Percentiles rank a stretch among this genome's conserved stretches.
Conservation (phyloP, 2,888 invertebrate species). For the Caenorhabditis sulstoni region DNA sequence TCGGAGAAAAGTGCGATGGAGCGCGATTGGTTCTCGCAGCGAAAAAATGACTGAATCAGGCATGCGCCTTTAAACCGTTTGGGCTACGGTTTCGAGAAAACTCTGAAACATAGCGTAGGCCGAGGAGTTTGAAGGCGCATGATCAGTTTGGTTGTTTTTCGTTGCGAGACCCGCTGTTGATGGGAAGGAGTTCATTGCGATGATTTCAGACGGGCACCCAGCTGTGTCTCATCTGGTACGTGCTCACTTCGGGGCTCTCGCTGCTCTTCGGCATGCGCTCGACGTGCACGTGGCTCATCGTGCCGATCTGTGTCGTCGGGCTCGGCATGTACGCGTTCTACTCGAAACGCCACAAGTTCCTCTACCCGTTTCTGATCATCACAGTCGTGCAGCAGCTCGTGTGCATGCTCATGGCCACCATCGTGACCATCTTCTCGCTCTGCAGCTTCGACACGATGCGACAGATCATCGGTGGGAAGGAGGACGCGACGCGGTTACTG, state of each 20-base stretch:
- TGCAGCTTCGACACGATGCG: slow-evolving; percentile 73
- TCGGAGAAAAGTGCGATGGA: too few relatives aligned
- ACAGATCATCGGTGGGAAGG: slow-evolving; percentile 73
- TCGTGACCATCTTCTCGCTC: slow-evolving; percentile 73
- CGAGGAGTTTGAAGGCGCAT: too few relatives aligned
- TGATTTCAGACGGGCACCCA: slow-evolving; percentile 73
- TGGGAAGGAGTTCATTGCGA: too few relatives aligned
- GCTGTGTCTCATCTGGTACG: slow-evolving; percentile 74
- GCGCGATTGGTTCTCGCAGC: too few relatives aligned
- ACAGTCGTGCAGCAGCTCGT: slow-evolving; percentile 77
- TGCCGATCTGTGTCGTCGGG: slow-evolving; percentile 73
- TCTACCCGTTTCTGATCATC: slow-evolving; percentile 78
- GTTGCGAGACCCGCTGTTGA: too few relatives aligned
- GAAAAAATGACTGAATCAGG: too few relatives aligned
- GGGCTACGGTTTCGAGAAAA: too few relatives aligned
- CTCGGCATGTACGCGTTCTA: slow-evolving; percentile 72
- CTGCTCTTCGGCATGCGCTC: slow-evolving; percentile 76
- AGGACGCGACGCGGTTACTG: too few relatives aligned
- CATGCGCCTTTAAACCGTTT: too few relatives aligned
- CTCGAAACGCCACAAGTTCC: slow-evolving; percentile 75
- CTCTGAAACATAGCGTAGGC: too few relatives aligned
- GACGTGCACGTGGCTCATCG: slow-evolving; percentile 72
- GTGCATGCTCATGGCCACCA: slow-evolving; percentile 75
- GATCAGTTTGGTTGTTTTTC: too few relatives aligned
- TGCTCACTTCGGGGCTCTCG: slow-evolving; percentile 70